Evolutionary conservation across 2,113 vertebrate genomes (phyloP).

Genomic region (Halcyon malimbica): DNA sequence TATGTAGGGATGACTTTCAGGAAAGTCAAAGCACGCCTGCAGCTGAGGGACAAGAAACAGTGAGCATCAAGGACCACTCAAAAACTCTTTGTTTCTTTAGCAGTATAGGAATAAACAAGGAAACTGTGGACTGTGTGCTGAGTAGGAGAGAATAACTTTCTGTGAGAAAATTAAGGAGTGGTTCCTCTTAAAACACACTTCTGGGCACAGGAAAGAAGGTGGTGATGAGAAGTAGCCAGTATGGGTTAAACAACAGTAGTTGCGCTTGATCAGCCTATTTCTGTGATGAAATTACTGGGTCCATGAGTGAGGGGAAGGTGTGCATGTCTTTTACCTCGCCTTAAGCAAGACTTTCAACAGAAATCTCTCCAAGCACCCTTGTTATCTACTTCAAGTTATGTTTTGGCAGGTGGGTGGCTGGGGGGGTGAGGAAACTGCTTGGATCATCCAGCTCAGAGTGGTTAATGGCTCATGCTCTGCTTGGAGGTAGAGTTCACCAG

Average conservation of each 20-base stretch:
- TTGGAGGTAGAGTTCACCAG: background rate
- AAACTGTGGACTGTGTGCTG: background rate
- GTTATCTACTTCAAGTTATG: background rate
- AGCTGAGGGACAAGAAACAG: background rate
- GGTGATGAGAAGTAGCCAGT: background rate
- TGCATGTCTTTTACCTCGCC: background rate
- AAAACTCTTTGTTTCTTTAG: background rate
- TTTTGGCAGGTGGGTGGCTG: background rate
- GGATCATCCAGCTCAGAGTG: background rate
- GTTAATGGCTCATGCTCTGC: background rate
- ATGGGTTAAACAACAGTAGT: background rate
- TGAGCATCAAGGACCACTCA: accelerated
- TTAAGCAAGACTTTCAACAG: background rate
- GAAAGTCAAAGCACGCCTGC: background rate
- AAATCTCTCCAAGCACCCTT: background rate
- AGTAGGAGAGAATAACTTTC: background rate
- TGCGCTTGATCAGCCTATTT: background rate
- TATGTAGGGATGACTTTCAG: background rate
- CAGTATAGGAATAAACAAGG: background rate
- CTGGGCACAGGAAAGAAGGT: background rate
- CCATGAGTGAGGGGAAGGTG: background rate
- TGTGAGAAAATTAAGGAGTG: background rate
- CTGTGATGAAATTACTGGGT: background rate
- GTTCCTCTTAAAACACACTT: background rate
- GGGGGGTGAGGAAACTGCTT: background rate